Conservation (phyloP, 53 echinoderm and acorn worm species). For the Stichopus horrens region DNA sequence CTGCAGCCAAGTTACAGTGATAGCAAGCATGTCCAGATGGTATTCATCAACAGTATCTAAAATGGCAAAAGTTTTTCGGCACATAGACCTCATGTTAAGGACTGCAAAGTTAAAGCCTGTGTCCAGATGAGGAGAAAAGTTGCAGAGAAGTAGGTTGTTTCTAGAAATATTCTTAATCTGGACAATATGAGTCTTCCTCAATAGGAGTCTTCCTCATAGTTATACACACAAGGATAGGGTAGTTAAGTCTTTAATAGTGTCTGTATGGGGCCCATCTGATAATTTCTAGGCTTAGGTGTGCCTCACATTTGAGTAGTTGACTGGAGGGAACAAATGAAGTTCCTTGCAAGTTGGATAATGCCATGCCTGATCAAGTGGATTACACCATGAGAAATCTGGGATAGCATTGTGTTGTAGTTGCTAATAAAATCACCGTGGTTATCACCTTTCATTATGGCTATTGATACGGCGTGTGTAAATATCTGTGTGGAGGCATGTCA, state of each 20-base stretch:
- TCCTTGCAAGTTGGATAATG: conserved; percentile 25
- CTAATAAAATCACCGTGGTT: neutral
- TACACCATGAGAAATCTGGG: conserved; percentile 4
- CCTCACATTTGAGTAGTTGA: neutral
- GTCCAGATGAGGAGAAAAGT: neutral
- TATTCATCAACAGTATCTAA: conserved; percentile 6
- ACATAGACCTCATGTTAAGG: neutral
- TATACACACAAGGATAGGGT: neutral
- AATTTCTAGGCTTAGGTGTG: neutral
- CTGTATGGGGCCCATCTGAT: neutral
- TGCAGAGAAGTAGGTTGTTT: neutral
- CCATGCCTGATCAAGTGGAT: conserved; percentile 16
- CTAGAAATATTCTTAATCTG: neutral
- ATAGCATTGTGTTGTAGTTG: neutral
- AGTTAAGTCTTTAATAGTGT: neutral
- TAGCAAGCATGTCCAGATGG: conserved; percentile 12
- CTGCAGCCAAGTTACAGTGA: conserved; percentile 1
- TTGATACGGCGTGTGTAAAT: conserved; percentile 15
- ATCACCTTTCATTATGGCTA: neutral
- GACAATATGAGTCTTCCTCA: neutral
- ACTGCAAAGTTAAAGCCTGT: neutral
- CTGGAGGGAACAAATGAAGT: conserved; percentile 6
- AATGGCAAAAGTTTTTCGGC: neutral
- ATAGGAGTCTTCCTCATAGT: neutral
- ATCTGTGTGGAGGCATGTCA: conserved; percentile 13